Conservation (phyloP, 2,888 invertebrate species). For the Orthosia gothica region DNA sequence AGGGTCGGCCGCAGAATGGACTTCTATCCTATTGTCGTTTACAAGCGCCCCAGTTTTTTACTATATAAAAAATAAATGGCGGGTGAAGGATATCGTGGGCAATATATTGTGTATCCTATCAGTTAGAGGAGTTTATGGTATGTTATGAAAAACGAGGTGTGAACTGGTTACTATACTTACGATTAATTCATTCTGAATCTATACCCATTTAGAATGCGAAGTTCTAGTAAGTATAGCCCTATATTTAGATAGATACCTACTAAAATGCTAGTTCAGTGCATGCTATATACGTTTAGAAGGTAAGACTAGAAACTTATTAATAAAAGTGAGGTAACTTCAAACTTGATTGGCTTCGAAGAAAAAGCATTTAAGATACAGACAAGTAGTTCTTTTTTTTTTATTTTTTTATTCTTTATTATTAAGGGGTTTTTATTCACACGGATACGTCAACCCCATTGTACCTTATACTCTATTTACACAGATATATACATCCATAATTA, state of each 20-base stretch:
- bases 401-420: no score
- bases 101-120: slow-evolving; percentile 25
- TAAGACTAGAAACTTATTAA: background rate
- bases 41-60: slow-evolving; percentile 41
- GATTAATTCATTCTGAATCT: background rate
- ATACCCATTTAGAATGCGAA: no score
- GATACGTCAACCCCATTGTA: no score
- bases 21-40: slow-evolving; percentile 60
- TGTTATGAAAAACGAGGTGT: slow-evolving; percentile 13
- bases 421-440: no score
- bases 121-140: slow-evolving; percentile 20
- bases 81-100: slow-evolving; percentile 3
- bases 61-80: slow-evolving; percentile 48
- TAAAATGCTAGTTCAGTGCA: no score
- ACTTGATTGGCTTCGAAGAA: background rate
- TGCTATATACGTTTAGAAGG: background rate
- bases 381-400: no score
- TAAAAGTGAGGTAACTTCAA: background rate
- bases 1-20: slow-evolving; percentile 50
- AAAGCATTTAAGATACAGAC: background rate
- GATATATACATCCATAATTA: no score
- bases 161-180: background rate
- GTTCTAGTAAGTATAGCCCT: background rate
- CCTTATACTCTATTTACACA: no score
- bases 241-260: background rate